Base-by-base conservation (phyloP, 2,797 vertebrate genomes). In the Dendrocincla fuliginosa region DNA sequence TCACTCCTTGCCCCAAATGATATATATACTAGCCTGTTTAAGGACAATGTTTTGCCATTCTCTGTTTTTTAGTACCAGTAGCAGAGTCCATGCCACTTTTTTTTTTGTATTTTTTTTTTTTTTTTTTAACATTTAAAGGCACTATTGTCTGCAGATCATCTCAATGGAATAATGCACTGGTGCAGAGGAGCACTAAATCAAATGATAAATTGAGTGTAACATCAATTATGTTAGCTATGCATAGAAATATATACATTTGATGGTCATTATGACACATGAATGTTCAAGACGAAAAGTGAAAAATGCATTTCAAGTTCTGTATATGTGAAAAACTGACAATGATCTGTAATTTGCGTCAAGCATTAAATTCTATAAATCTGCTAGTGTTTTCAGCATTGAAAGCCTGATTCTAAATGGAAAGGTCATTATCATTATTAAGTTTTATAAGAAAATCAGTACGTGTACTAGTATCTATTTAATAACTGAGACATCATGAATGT, bases 371-470 rank as follows among this genome's bases (percentile, higher is more conserved):
- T 97, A 91, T 97, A 97, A 97, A 95, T 97, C 97, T 97, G 95
- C 89, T 79, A 74, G 53, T 98, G 96, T 97, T 98, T 98, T 97
- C 95, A 94, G 52, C 84, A 75, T 84, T 93, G 87, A 97, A 96
- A 97, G 91, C 76, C 89, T 97, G 95, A 92, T 97, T 97, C 96
- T 96, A 98, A 97, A 97, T 95, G 96, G 96, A 98, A 98, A 98
- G 97, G 96, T 98, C 98, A 98, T 98, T 98, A 98, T 97, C 96
- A 92, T 98, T 98, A 97, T 98, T 98, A 98, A 98, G 95, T 97
- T 98, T 98, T 98, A 98, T 98, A 98, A 98, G 97, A 98, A 98
- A 98, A 98, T 98, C 96, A 95, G 97, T 96, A 97, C 47, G 7
- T 97, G 96, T 96, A 96, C 93, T 94, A 95, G 96, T 98, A 97